Percentiles rank a stretch among this genome's conserved stretches.
phyloP scores from a whole-genome alignment of 2,888 invertebrate genomes.

The Agriopis marginaria region DNA sequence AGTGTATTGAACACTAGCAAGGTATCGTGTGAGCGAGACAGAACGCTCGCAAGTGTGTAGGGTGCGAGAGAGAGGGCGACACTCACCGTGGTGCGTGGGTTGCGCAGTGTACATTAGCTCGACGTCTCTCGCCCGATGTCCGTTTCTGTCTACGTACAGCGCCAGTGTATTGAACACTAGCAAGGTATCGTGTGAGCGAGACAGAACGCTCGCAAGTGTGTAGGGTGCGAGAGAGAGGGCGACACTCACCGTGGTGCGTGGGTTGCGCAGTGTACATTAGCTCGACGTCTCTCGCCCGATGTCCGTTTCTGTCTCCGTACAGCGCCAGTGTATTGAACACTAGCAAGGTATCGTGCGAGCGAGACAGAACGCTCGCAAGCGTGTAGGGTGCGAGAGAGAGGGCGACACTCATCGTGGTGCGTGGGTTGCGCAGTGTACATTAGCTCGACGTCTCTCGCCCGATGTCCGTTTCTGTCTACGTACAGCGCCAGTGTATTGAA shows the following conservation, averaged over 20 bases:
- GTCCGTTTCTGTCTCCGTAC: constrained; percentile 93
- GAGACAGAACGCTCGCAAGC: background rate
- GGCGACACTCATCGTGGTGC: constrained; percentile 89
- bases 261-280: constrained; percentile 99
- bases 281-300: constrained; percentile 96
- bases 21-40: background rate
- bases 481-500: constrained; percentile 77
- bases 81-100: constrained; percentile 93
- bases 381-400: constrained; percentile 77
- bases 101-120: constrained; percentile 99
- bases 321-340: constrained; percentile 77
- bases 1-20: constrained; percentile 65
- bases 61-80: constrained; percentile 53
- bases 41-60: constrained; percentile 69
- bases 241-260: constrained; percentile 90
- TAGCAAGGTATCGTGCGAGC: background rate
- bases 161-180: constrained; percentile 77
- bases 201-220: background rate
- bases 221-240: constrained; percentile 77
- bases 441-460: constrained; percentile 97
- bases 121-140: constrained; percentile 95
- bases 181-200: background rate
- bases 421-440: constrained; percentile 98
- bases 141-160: constrained; percentile 91
- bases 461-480: constrained; percentile 95